Conservation (phyloP, 1,140 invertebrate genomes). For the Mamestra configurata region DNA sequence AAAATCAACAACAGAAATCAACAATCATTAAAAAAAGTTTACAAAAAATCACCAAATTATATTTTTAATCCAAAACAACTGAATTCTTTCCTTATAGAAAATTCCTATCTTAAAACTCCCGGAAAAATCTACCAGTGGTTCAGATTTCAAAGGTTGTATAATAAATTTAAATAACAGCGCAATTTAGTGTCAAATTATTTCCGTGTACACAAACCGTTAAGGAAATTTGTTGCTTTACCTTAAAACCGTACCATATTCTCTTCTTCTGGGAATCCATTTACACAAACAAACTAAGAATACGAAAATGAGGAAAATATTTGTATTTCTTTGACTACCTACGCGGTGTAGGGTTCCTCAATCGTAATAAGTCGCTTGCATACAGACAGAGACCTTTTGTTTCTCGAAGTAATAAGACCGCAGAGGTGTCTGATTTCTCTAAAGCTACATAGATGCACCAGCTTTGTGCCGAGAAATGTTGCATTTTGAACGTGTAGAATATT, state of each 20-base stretch:
- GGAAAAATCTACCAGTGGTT: neutral
- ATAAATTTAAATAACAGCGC: slow-evolving; percentile 23
- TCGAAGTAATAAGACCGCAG: neutral
- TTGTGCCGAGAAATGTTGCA: neutral
- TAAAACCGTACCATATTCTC: neutral
- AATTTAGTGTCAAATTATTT: slow-evolving; percentile 23
- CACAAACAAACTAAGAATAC: slow-evolving; percentile 1
- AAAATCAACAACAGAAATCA: too few species aligned
- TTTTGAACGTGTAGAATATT: slow-evolving; percentile 16
- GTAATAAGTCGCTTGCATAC: neutral
- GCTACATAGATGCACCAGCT: neutral
- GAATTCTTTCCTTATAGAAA: neutral
- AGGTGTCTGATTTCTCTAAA: slow-evolving; percentile 7
- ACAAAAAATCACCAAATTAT: too few species aligned
- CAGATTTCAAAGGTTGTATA: slow-evolving; percentile 7
- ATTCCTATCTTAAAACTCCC: neutral
- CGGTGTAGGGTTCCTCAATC: neutral
- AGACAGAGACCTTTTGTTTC: neutral
- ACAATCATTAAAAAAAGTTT: too few species aligned
- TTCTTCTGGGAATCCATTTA: neutral
- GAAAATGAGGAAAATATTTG: neutral
- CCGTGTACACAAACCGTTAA: neutral
- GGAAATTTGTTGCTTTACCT: neutral
- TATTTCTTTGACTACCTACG: neutral
- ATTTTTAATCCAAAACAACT: too few species aligned